Conservation (phyloP, 1,140 invertebrate genomes). For the Nephila pilipes region DNA sequence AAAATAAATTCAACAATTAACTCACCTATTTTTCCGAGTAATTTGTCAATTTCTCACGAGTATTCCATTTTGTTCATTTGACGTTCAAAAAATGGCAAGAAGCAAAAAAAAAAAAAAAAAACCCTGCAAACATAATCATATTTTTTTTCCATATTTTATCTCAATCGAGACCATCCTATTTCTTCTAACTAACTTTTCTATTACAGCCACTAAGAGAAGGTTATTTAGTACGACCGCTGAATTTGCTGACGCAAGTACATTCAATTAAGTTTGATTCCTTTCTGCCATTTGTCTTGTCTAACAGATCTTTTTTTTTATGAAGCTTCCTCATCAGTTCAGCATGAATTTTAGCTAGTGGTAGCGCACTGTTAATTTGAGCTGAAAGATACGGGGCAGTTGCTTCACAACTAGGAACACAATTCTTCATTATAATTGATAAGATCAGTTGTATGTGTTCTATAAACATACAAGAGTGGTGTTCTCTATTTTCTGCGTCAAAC, state of each 20-base stretch:
- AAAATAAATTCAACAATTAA: too few relatives aligned
- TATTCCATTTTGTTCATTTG: too few relatives aligned
- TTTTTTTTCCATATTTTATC: not conserved
- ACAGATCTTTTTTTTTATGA: not conserved
- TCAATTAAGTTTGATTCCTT: constrained; percentile 22
- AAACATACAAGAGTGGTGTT: too few relatives aligned
- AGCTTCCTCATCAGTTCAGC: not conserved
- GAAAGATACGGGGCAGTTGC: not conserved
- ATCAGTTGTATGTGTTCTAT: too few relatives aligned
- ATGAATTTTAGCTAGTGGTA: not conserved
- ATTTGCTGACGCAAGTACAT: not conserved
- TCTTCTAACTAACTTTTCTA: not conserved
- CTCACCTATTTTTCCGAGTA: too few relatives aligned
- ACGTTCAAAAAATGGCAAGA: too few relatives aligned
- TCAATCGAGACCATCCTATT: not conserved
- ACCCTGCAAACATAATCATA: too few relatives aligned
- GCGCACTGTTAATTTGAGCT: not conserved
- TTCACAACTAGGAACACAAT: not conserved
- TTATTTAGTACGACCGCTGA: not conserved
- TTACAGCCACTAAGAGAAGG: not conserved
- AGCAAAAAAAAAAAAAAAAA: too few relatives aligned
- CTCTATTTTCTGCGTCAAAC: too few relatives aligned
- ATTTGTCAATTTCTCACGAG: too few relatives aligned
- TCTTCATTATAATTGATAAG: not conserved
- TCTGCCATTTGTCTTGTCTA: not conserved